These are phyloP conservation scores for Leptoclinus maculatus DNA, from an alignment of 2,797 vertebrate genomes.

Conservation along the genomic window DNA sequence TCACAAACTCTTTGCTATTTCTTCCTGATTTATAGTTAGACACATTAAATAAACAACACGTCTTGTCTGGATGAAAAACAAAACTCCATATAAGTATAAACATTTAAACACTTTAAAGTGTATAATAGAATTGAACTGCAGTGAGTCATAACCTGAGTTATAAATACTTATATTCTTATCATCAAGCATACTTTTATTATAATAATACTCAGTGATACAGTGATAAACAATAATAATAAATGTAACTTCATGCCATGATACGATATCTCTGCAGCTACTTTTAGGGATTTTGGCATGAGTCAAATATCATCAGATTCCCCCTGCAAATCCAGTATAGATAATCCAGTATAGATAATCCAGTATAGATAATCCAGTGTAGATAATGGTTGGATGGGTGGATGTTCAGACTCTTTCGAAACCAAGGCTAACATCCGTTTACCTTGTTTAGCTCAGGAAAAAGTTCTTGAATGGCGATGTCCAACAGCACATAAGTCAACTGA, in stretches of 20 bases:
- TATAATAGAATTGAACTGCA: background rate
- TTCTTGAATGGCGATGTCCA: constrained; percentile 94
- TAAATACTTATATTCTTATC: background rate
- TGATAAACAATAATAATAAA: background rate
- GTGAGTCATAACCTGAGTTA: background rate
- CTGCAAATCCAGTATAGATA: background rate
- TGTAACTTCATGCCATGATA: background rate
- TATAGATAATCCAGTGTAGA: background rate
- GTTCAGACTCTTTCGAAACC: background rate
- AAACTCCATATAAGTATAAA: too few relatives aligned
- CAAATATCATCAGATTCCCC: background rate
- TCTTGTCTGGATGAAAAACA: background rate
- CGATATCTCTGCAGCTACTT: background rate
- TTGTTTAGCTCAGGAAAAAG: constrained; percentile 95
- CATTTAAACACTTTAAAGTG: background rate
- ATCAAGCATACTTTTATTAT: background rate
- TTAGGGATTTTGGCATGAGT: constrained; percentile 1
- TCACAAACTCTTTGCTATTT: background rate
- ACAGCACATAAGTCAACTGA: constrained; percentile 94
- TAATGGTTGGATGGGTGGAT: background rate
- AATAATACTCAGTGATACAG: background rate
- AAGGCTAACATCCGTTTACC: constrained; percentile 77
- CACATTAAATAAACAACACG: background rate
- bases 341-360: too few relatives aligned
- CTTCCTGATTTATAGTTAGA: background rate